Base-by-base conservation (phyloP, 1,140 invertebrate species). In the Reticulitermes speratus region DNA sequence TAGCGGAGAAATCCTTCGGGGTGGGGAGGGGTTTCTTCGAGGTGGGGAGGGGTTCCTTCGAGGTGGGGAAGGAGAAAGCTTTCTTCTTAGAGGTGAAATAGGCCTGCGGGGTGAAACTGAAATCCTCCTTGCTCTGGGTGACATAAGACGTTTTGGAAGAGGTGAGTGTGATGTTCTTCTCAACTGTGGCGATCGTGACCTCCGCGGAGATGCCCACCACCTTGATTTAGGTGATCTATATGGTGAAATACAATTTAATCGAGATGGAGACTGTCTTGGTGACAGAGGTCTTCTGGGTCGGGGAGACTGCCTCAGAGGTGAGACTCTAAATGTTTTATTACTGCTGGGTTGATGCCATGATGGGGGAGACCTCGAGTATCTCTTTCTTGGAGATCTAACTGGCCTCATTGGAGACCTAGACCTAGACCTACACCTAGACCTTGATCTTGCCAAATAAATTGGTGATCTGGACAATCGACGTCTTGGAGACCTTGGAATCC, bases 1-100 rank as follows among this genome's bases (percentile, higher is more conserved):
- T 44, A 11, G 82, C 23, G 82, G 82, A 32, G 82, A 83, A 83
- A 32, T 3, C 14, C 81, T 30, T n/a, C 81, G 16, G 12, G 84
- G 84, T 12, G 84, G 84, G 25, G 84, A 59, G 9, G 44, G 84
- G 44, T 85, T 52, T 25, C 85, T 48, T 32, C 85, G 38, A 44
- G 59, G 55, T 38, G 85, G 85, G 8, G 85, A 85, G 6, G 52
- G 85, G 19, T 65, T 38, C 38, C 30, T 21, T 32, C 69, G 30
- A 7, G 38, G 5, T 59, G 38, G 84, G 6, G 45, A 45, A 84
- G 84, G 59, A 23, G 84, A 52, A 11, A 52, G 32, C 30, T 6
- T 32, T 82, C 81, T 82, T 32, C 44, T 84, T 44, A n/a, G 44
- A 45, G 83, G 32, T 45, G 83, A 23, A 45, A 84, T 3, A 52